Evolutionary conservation across 2,797 vertebrate genomes (phyloP), one percentile per base, ranked within the genome.

Genomic region (Sardinella longiceps): DNA sequence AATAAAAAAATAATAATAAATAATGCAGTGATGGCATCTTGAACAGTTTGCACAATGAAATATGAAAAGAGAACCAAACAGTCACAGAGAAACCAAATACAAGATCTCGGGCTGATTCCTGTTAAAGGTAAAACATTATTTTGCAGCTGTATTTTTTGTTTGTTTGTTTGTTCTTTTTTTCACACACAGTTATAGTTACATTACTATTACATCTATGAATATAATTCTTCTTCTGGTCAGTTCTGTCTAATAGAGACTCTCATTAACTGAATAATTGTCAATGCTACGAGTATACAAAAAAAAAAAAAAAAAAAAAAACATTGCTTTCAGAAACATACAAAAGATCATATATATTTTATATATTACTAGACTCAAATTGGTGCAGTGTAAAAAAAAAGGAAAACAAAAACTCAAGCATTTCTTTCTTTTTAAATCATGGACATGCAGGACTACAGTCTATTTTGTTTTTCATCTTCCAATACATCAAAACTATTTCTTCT

Each of bases 21-120:
- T 94, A 95, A 92, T 91, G 96, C 95, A 95, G 95, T 96, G 96
- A 99, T 97, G 97, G 96, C 94, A 96, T 96, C 94, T 77, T 95
- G 94, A 97, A 95, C 91, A 92, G 89, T 93, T 92, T 92, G 92
- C 94, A 95, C 92, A 90, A 87, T 96, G 95, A 93, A 77, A 94
- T 93, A 95, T 90, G 95, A 92, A 85, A 87, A 85, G 89, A 88
- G 80, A 83, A 82, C 88, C 81, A 87, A 87, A 86, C 85, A 85
- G 80, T 28, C 50, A 92, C 94, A 91, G 91, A 86, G 92, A 86
- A 92, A 89, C 94, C 90, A 89, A 85, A 88, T 88, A 91, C 92
- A 50, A 91, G 92, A 92, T 85, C 91, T 93, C 90, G 87, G 92
- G 92, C 20, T 92, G 91, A 92, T 87, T 92, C 88, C 93, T 94